Evolutionary conservation across 92 coral and sea anemone species (phyloP).

Genomic region (Isaurus tuberculatus): DNA sequence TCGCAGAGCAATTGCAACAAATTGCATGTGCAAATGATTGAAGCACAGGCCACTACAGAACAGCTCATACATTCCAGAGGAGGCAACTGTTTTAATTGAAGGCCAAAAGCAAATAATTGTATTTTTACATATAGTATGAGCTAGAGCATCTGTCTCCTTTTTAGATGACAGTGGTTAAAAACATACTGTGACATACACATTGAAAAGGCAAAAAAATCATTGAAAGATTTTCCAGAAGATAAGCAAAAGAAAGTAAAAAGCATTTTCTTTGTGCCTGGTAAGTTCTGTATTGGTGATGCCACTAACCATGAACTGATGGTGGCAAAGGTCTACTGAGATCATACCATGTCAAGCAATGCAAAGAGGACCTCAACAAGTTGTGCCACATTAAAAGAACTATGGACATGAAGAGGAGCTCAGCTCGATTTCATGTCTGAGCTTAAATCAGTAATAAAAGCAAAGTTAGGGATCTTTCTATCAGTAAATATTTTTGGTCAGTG

Average conservation of each 20-base stretch:
- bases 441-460: not conserved
- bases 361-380: conserved; percentile 23
- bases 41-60: not conserved
- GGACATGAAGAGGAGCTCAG: conserved; percentile 51
- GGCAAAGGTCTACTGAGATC: conserved; percentile 51
- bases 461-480: not conserved
- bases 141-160: conserved; percentile 23
- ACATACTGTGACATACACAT: conserved; percentile 41
- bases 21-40: conserved; percentile 20
- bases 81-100: conserved; percentile 22
- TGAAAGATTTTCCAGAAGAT: conserved; percentile 50
- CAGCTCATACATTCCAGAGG: not conserved
- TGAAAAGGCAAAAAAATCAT: conserved; percentile 48
- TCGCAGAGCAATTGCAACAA: too few relatives aligned
- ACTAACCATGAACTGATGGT: conserved; percentile 69
- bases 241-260: conserved; percentile 61
- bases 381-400: not conserved
- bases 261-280: conserved; percentile 56
- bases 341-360: conserved; percentile 51
- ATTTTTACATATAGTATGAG: conserved; percentile 39
- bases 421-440: conserved; percentile 32
- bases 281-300: conserved; percentile 72
- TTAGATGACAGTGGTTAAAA: conserved; percentile 37
- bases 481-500: not conserved
- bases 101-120: conserved; percentile 46